Conservation (phyloP, 2,888 invertebrate genomes). For the Hirtodrosophila histrioides region DNA sequence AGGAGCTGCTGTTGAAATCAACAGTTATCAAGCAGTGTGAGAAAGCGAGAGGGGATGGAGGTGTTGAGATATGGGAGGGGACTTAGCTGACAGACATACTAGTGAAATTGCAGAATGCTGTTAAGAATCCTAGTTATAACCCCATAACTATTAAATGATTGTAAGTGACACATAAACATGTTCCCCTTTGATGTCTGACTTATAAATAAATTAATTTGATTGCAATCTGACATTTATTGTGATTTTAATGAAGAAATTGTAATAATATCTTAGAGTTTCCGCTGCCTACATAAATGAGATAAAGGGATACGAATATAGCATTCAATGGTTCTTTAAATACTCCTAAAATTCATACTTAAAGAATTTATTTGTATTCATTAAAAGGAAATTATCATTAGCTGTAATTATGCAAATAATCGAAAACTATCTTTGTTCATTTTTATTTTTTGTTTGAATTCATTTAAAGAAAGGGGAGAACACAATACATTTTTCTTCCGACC, state of each 20-base stretch:
- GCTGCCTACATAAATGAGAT: too few species aligned
- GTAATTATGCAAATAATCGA: too few species aligned
- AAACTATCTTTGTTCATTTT: too few species aligned
- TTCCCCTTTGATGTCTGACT: conserved; percentile 13
- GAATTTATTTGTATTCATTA: too few species aligned
- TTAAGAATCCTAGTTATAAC: conserved; percentile 20
- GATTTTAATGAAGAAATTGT: background rate
- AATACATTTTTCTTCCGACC: too few species aligned
- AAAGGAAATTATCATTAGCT: too few species aligned
- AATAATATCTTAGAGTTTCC: too few species aligned
- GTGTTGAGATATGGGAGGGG: background rate
- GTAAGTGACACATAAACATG: background rate
- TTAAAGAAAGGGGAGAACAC: too few species aligned
- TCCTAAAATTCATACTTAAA: too few species aligned
- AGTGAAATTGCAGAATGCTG: conserved; percentile 31
- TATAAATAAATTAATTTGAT: conserved; percentile 13
- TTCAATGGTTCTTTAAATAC: too few species aligned
- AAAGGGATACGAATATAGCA: too few species aligned
- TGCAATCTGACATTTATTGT: background rate
- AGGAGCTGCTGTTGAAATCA: conserved; percentile 10
- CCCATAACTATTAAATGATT: conserved; percentile 29
- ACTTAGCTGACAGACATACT: conserved; percentile 33
- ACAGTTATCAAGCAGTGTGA: conserved; percentile 32
- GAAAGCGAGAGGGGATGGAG: background rate
- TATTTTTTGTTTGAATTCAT: too few species aligned